Percentiles rank a stretch among this genome's conserved stretches.
phyloP scores from a whole-genome alignment of 2,797 vertebrate genomes.

The Pangasius djambal region DNA sequence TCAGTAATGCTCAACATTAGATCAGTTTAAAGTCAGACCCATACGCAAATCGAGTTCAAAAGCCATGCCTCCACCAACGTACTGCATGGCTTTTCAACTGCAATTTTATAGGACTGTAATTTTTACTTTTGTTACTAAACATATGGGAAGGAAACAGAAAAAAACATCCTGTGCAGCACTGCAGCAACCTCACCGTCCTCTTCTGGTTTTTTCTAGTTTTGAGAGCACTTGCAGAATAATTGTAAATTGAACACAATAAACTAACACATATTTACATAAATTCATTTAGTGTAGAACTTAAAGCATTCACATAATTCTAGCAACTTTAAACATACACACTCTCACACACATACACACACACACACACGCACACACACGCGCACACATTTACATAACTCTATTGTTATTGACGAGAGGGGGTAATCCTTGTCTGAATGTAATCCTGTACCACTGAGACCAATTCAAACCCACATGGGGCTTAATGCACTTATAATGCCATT shows the following conservation, averaged over 20 bases:
- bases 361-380: background rate
- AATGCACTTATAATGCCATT: slow-evolving; percentile 78
- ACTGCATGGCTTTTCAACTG: background rate
- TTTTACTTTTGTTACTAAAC: background rate
- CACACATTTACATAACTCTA: slow-evolving; percentile 61
- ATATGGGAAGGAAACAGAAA: background rate
- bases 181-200: background rate
- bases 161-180: too few species aligned
- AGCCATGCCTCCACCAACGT: background rate
- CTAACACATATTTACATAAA: background rate
- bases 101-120: background rate
- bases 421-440: slow-evolving; percentile 84
- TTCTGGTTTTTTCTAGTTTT: background rate
- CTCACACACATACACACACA: too few species aligned
- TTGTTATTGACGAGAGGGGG: slow-evolving; percentile 65
- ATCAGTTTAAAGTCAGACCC: background rate
- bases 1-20: background rate
- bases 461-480: slow-evolving; percentile 78
- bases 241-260: background rate
- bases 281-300: background rate
- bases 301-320: background rate
- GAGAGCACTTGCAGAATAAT: background rate
- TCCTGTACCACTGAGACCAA: slow-evolving; percentile 79
- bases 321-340: background rate
- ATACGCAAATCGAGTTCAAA: background rate